phyloP scores from a whole-genome alignment of 2,797 vertebrate genomes.

The Enteromius fasciolatus region DNA sequence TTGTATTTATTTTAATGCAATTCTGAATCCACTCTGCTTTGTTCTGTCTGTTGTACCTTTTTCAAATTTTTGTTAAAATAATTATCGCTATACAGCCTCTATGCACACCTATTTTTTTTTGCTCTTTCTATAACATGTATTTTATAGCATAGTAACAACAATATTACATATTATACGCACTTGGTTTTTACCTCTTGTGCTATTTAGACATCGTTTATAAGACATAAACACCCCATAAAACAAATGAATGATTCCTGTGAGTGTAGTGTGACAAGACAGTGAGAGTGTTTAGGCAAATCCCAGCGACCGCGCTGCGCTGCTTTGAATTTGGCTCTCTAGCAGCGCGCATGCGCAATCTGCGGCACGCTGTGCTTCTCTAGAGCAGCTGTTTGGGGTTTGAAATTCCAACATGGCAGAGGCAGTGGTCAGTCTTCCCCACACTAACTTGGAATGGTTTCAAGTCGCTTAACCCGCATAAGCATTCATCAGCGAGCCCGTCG shows the following conservation, averaged over 20 bases:
- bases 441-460: conserved; percentile 98
- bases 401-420: conserved; percentile 99
- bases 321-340: conserved; percentile 94
- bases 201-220: background rate
- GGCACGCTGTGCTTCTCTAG: conserved; percentile 85
- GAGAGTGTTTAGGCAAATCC: conserved; percentile 30
- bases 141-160: background rate
- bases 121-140: background rate
- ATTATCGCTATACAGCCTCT: background rate
- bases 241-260: too few relatives aligned
- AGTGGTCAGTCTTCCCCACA: conserved; percentile 92
- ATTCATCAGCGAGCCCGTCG: conserved; percentile 81
- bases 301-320: conserved; percentile 49
- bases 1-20: background rate
- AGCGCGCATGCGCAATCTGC: conserved; percentile 91
- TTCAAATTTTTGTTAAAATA: background rate
- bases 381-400: conserved; percentile 98
- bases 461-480: conserved; percentile 84
- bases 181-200: background rate
- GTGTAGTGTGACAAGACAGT: background rate
- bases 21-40: background rate
- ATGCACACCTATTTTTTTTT: background rate
- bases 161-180: background rate
- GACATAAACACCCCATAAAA: background rate
- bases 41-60: background rate